phyloP scores from a whole-genome alignment of 2,888 invertebrate species.

The Eristalinus sepulchralis region DNA sequence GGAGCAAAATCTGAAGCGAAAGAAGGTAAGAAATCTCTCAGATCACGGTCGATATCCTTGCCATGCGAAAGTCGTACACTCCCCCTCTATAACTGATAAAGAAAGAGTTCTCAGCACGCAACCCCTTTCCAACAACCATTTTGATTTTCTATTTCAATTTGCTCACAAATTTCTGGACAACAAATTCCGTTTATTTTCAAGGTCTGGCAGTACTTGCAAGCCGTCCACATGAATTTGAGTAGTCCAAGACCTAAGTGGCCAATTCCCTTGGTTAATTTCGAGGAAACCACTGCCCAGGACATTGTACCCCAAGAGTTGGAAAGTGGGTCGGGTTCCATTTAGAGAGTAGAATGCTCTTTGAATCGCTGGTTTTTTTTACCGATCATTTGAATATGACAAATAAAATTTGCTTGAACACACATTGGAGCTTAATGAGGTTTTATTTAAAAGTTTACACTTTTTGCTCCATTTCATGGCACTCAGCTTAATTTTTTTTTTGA shows the following conservation, averaged over 20 bases:
- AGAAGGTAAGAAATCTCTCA: constrained; percentile 77
- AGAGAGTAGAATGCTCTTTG: background rate
- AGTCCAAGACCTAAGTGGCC: constrained; percentile 67
- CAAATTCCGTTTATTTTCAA: constrained; percentile 35
- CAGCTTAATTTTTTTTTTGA: too few relatives aligned
- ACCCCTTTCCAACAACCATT: constrained; percentile 22
- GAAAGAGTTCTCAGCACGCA: background rate
- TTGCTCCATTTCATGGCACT: too few relatives aligned
- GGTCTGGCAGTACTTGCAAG: constrained; percentile 68
- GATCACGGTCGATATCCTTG: background rate
- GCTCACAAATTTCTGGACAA: background rate
- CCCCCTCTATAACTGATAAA: too few relatives aligned
- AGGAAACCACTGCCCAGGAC: constrained; percentile 25
- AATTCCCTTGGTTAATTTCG: constrained; percentile 58
- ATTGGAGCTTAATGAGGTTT: background rate
- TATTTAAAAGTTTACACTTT: background rate
- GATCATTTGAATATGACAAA: background rate
- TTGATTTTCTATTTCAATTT: constrained; percentile 7
- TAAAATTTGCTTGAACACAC: background rate
- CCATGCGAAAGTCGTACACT: background rate
- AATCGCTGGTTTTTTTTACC: background rate
- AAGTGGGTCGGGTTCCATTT: background rate
- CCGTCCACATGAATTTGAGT: constrained; percentile 63
- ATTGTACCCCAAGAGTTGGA: constrained; percentile 50
- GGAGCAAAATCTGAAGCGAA: constrained; percentile 78